Evolutionary conservation across 2,797 vertebrate species (phyloP).

Genomic region (Helicolenus hilgendorfi): DNA sequence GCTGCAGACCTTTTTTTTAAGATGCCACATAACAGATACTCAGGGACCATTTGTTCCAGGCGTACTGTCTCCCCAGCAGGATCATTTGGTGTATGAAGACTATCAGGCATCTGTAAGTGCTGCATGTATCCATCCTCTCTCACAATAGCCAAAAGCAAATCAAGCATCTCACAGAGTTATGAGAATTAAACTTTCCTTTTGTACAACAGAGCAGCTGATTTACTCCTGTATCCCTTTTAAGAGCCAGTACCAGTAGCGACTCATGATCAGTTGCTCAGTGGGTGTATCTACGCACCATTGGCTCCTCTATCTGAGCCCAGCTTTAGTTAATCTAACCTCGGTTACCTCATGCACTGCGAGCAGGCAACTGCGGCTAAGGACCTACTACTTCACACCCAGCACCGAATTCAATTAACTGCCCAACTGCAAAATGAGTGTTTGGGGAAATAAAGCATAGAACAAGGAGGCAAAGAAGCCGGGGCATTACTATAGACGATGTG

Average conservation of each 20-base stretch:
- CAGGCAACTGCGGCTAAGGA: slow-evolving; percentile 74
- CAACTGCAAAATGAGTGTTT: slow-evolving; percentile 81
- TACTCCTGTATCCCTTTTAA: background rate
- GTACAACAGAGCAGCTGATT: slow-evolving; percentile 34
- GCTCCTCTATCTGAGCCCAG: slow-evolving; percentile 41
- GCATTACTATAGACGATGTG: slow-evolving; percentile 41
- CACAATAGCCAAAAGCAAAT: slow-evolving; percentile 45
- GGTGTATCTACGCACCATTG: slow-evolving; percentile 44
- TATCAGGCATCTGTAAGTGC: slow-evolving; percentile 34
- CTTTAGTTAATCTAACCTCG: slow-evolving; percentile 55
- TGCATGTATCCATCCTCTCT: slow-evolving; percentile 9
- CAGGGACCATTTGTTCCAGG: slow-evolving; percentile 16
- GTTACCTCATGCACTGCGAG: slow-evolving; percentile 30
- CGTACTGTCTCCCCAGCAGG: slow-evolving; percentile 2
- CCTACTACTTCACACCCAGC: slow-evolving; percentile 66
- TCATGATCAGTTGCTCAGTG: slow-evolving; percentile 42
- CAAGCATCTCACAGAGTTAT: slow-evolving; percentile 32
- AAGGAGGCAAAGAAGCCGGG: slow-evolving; percentile 37
- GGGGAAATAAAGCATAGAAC: slow-evolving; percentile 77
- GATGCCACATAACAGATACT: slow-evolving; percentile 19
- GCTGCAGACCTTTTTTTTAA: slow-evolving; percentile 24
- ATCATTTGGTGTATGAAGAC: slow-evolving; percentile 25
- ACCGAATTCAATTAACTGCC: slow-evolving; percentile 81
- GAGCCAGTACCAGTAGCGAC: slow-evolving; percentile 9
- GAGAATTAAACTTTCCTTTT: slow-evolving; percentile 20